phyloP scores from a whole-genome alignment of 2,797 vertebrate species.

The Danio aesculapii region DNA sequence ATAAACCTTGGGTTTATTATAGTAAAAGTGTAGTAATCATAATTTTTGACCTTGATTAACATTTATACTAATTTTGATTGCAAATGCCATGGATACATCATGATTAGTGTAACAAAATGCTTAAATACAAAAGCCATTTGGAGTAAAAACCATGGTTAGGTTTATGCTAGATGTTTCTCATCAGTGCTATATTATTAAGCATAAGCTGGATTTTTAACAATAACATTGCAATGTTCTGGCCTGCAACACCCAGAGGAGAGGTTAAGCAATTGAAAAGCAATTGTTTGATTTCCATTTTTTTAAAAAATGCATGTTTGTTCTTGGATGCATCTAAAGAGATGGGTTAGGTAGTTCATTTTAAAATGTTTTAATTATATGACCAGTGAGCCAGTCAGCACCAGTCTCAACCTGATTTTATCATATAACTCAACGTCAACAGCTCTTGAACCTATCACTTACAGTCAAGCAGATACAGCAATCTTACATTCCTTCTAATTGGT shows the following conservation, averaged over 20 bases:
- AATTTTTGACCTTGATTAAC: no score
- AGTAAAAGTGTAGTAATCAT: no score
- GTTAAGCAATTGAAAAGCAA: not conserved
- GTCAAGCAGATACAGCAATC: conserved; percentile 11
- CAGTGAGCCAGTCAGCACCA: not conserved
- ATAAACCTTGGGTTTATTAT: no score
- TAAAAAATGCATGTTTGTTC: not conserved
- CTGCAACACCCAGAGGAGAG: not conserved
- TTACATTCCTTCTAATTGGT: conserved; percentile 5
- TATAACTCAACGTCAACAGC: not conserved
- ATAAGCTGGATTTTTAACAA: not conserved
- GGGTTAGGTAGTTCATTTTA: not conserved
- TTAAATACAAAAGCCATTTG: no score
- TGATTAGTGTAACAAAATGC: no score
- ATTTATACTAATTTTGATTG: no score
- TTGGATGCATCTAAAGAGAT: not conserved
- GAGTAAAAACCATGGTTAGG: no score
- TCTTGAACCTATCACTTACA: conserved; percentile 3
- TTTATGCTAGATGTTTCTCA: not conserved
- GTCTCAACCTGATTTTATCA: conserved; percentile 1
- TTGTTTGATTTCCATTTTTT: not conserved
- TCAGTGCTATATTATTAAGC: not conserved
- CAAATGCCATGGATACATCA: no score
- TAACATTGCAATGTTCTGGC: not conserved
- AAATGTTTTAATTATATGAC: not conserved